These are phyloP conservation scores for Danio aesculapii DNA, from an alignment of 2,797 vertebrate genomes.

Conservation along the genomic window DNA sequence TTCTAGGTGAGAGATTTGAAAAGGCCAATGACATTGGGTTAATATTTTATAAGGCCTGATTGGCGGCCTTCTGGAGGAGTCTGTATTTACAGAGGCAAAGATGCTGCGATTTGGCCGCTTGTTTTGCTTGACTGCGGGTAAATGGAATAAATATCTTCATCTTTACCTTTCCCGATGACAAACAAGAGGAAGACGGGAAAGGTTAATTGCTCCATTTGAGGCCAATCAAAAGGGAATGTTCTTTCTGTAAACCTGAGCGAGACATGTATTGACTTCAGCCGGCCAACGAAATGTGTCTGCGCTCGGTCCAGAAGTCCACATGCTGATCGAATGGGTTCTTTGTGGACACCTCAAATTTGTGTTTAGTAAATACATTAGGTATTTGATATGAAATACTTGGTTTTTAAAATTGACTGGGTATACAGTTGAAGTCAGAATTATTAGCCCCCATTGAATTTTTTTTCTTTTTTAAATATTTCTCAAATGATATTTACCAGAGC, in stretches of 20 bases:
- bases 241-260: constrained; percentile 69
- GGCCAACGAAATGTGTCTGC: constrained; percentile 51
- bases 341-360: neutral
- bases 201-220: constrained; percentile 84
- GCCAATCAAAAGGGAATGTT: constrained; percentile 76
- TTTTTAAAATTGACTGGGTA: constrained; percentile 4
- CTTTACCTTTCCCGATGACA: constrained; percentile 82
- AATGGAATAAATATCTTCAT: constrained; percentile 87
- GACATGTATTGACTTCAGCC: constrained; percentile 52
- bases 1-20: constrained; percentile 98
- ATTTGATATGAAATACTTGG: neutral
- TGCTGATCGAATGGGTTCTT: constrained; percentile 13
- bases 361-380: neutral
- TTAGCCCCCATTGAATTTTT: no score
- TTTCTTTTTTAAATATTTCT: no score
- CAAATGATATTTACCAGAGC: no score
- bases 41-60: constrained; percentile 97
- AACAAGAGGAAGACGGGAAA: constrained; percentile 82
- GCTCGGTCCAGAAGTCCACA: constrained; percentile 41
- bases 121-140: constrained; percentile 82
- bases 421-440: no score
- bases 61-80: constrained; percentile 73
- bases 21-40: constrained; percentile 98
- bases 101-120: constrained; percentile 82
- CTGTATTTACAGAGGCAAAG: constrained; percentile 72